Percentiles rank a stretch among this genome's conserved stretches.
phyloP scores from a whole-genome alignment of 2,113 vertebrate species.

The Lepus americanus region DNA sequence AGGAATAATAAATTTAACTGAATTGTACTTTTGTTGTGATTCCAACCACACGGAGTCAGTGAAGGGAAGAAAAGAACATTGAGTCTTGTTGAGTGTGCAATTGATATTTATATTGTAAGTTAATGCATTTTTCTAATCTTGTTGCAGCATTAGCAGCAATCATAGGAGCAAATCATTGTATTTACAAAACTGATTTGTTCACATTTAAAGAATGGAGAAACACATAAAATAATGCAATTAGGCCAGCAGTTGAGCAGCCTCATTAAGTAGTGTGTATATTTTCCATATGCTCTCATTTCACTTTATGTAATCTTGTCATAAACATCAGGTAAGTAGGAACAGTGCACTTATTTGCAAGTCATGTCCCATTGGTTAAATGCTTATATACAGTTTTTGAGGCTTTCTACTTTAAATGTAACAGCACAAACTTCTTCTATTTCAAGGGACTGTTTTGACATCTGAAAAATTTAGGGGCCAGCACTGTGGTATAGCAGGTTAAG shows the following conservation, averaged over 20 bases:
- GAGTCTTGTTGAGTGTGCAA: conserved; percentile 64
- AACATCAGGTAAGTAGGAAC: conserved; percentile 64
- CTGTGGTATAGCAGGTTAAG: too few species aligned
- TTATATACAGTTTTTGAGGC: neutral
- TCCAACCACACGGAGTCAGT: conserved; percentile 66
- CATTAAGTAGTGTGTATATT: conserved; percentile 41
- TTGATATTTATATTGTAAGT: conserved; percentile 69
- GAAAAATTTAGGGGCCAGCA: neutral
- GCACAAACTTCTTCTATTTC: neutral
- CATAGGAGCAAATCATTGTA: conserved; percentile 21
- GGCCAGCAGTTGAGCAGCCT: conserved; percentile 50
- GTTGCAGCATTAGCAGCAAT: conserved; percentile 46
- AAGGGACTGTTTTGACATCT: conserved; percentile 25
- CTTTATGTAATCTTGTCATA: conserved; percentile 68
- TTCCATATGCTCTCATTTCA: conserved; percentile 70
- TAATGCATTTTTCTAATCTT: conserved; percentile 75
- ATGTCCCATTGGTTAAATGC: conserved; percentile 27
- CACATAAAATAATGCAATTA: conserved; percentile 70
- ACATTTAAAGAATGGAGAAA: conserved; percentile 61
- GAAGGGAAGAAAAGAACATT: conserved; percentile 79
- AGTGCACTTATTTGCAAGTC: conserved; percentile 52
- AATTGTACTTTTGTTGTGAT: conserved; percentile 60
- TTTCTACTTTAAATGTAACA: conserved; percentile 45
- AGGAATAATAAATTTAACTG: conserved; percentile 61
- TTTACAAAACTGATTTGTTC: conserved; percentile 67